Percentiles rank a stretch among this genome's conserved stretches.
phyloP scores from a whole-genome alignment of 2,797 vertebrate genomes.

The Coccyzus lansbergi region DNA sequence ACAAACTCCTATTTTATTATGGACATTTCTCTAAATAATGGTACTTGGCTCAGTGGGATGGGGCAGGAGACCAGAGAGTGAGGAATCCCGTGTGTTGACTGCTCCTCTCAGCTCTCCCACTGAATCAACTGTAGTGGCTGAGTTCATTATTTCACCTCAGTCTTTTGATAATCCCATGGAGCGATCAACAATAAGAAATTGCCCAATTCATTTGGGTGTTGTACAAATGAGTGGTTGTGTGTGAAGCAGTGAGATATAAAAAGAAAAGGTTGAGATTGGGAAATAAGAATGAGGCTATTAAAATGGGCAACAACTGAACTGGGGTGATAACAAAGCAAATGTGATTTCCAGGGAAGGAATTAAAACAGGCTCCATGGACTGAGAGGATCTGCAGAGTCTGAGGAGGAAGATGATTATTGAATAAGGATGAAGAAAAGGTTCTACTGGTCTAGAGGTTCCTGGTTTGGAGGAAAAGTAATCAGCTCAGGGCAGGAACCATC shows the following conservation, averaged over 20 bases:
- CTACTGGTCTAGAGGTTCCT: not conserved
- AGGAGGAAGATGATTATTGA: not conserved
- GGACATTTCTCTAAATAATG: not conserved
- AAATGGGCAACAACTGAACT: not conserved
- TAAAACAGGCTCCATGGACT: not conserved
- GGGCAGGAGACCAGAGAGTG: not conserved
- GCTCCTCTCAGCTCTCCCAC: not conserved
- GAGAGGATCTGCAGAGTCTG: not conserved
- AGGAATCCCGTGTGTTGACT: not conserved
- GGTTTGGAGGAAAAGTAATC: not conserved
- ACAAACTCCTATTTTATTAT: not conserved
- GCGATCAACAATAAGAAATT: not conserved
- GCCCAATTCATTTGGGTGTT: not conserved
- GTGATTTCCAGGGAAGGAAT: not conserved
- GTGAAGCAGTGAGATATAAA: not conserved
- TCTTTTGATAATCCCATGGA: not conserved
- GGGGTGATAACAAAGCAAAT: accelerated
- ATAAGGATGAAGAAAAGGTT: not conserved
- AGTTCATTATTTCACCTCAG: not conserved
- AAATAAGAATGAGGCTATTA: not conserved
- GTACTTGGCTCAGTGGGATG: not conserved
- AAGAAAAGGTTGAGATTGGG: not conserved
- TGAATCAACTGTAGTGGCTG: not conserved
- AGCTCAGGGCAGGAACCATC: not conserved
- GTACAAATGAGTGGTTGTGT: not conserved